Evolutionary conservation across 2,113 vertebrate genomes (phyloP), one percentile per base, ranked within the genome.

Genomic region (Lamprotornis superbus): DNA sequence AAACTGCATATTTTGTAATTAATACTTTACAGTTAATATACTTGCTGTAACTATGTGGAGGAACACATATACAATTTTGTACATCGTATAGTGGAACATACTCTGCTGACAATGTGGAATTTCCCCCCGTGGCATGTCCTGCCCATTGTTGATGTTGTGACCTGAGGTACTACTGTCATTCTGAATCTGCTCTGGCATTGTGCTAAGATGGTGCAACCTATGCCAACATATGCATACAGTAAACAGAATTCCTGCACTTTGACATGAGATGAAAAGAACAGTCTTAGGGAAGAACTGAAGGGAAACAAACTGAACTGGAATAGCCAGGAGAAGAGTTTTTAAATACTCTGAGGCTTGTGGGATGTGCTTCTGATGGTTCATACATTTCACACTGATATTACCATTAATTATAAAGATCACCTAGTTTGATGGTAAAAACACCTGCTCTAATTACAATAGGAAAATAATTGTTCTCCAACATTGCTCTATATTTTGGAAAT

Each of bases 71-170:
- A 74, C 40, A n/a, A 24, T 27, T 94, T 94, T 84, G 94, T 96
- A 68, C 15, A 42, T 95, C 42, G 73, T 91, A 67, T 90, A 93
- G 91, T 86, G 90, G 63, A 75, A 14, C 35, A 87, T 90, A 93
- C 75, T 92, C 86, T 91, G 92, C 89, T 96, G 94, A 93, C 87
- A 59, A 92, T 59, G 59, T 94, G 56, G 88, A 76, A 91, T 97
- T 96, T 97, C 63, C 88, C 63, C 63, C 49, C 64, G 52, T 94
- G 92, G 85, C 76, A 77, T 94, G 69, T 96, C 97, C 96, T 95
- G 90, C 84, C 97, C 96, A 59, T 78, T 96, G 97, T 94, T 97
- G 95, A 65, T 93, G 81, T 94, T 93, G 93, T 60, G 28, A 97
- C 91, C 88, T 22, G 59, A 90, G 17, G 63, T 96, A 83, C 97